A percentile compares a stretch with the other conserved stretches of the same genome.
Evolutionary conservation across 1,140 invertebrate genomes (phyloP).

Genomic region (Asbolus verrucosus): DNA sequence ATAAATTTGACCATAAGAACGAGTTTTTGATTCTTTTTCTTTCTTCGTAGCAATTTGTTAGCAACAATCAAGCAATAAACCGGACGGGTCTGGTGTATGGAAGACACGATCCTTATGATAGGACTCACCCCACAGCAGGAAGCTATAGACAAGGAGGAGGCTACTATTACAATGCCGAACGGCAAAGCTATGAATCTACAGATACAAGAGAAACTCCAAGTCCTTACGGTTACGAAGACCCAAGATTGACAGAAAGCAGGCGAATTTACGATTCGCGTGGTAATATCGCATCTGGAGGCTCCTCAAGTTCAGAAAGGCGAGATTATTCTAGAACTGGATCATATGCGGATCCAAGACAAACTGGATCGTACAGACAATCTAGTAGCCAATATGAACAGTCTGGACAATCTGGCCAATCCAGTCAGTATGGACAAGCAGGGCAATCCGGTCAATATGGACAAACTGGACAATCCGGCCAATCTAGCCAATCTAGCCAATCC

Average conservation of each 20-base stretch:
- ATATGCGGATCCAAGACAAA: neutral
- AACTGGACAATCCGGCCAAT: neutral
- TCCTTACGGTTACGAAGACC: neutral
- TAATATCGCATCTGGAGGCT: too few relatives aligned
- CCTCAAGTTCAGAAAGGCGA: too few relatives aligned
- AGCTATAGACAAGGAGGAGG: slow-evolving; percentile 20
- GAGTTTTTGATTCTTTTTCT: slow-evolving; percentile 9
- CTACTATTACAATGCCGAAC: neutral
- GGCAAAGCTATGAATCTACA: neutral
- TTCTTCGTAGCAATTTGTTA: slow-evolving; percentile 57
- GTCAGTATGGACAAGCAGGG: slow-evolving; percentile 1
- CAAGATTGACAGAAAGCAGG: neutral
- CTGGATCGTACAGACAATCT: neutral
- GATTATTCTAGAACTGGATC: too few relatives aligned
- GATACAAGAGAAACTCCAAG: neutral
- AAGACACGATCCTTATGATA: slow-evolving; percentile 38
- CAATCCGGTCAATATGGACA: neutral
- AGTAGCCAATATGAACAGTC: neutral
- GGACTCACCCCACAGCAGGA: neutral
- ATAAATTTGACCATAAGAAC: slow-evolving; percentile 3
- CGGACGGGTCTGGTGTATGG: slow-evolving; percentile 54
- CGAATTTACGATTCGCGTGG: slow-evolving; percentile 1
- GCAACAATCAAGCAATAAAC: slow-evolving; percentile 50
- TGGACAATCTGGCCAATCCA: neutral
- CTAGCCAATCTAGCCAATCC: neutral